Evolutionary conservation across 2,888 invertebrate species (phyloP), one percentile per base, ranked within the genome.

Genomic region (Cosmopolites sordidus): DNA sequence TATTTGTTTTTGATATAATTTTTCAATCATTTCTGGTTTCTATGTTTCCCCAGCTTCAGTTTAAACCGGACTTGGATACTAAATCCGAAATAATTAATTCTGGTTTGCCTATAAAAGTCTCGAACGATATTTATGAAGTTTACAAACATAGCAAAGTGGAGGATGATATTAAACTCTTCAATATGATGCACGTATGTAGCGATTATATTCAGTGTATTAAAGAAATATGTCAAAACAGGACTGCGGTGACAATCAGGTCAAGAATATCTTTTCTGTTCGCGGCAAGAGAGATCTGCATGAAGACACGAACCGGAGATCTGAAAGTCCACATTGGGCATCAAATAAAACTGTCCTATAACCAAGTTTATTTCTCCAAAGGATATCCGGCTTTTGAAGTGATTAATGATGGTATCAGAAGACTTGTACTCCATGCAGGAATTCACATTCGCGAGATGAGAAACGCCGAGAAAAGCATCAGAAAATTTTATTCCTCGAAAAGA

Each of bases 311-410:
- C 15, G 5, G n/a, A 6, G 14, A 46, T 16, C 38, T 46, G 3
- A n/a, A 3, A 8, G 8, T 41, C 16, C 29, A 48, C 15, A 40
- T 48, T n/a, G 41, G 48, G 8, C 40, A 14, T 12, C 17, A 17
- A 4, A 11, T 48, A 11, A 39, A 8, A 8, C 16, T 11, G 22
- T 12, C 41, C 6, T 40, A 16, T 41, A 27, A 16, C 5, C 15
- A 12, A 8, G 11, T 38, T n/a, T 18, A 30, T 30, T 48, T 41
- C 39, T 39, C 22, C 16, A 27, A 40, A 15, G 48, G 48, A 1
- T 48, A 48, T 41, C 48, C 48, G 14, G 48, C 41, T 12, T 15
- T 27, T 2, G 29, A 48, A 15, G 40, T 17, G 1, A 41, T 48
- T 8, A 16, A 48, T n/a, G 12, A 11, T 2, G 17, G 15, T 15